A percentile compares a stretch with the other conserved stretches of the same genome.
Evolutionary conservation across 2,888 invertebrate species (phyloP).

Genomic region (Drosophila melanosoma): DNA sequence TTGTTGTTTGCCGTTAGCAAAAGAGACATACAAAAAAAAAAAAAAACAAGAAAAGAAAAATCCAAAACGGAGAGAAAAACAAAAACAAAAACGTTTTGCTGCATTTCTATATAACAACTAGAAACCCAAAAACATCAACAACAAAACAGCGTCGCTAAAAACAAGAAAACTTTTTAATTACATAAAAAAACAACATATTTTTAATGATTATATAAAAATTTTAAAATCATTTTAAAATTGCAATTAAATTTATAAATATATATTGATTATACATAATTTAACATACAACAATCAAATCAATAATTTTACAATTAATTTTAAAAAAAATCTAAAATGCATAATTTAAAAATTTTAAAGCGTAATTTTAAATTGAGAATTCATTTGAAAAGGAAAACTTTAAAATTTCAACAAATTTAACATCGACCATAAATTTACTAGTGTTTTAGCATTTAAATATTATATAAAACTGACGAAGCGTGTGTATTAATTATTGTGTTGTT

Average conservation of each 20-base stretch:
- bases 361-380: slow-evolving; percentile 62
- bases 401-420: slow-evolving; percentile 45
- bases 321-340: slow-evolving; percentile 66
- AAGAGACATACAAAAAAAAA: slow-evolving; percentile 35
- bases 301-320: slow-evolving; percentile 51
- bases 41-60: slow-evolving; percentile 51
- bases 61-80: slow-evolving; percentile 73
- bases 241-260: slow-evolving; percentile 41
- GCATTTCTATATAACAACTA: slow-evolving; percentile 61
- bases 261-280: slow-evolving; percentile 59
- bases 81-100: slow-evolving; percentile 74
- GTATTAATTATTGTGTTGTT: slow-evolving; percentile 80
- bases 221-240: slow-evolving; percentile 65
- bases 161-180: slow-evolving; percentile 76
- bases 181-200: slow-evolving; percentile 42
- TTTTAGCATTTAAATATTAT: slow-evolving; percentile 71
- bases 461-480: slow-evolving; percentile 84
- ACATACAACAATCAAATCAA: slow-evolving; percentile 47
- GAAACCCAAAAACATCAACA: slow-evolving; percentile 45
- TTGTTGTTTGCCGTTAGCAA: slow-evolving; percentile 74
- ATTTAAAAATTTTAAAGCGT: slow-evolving; percentile 67
- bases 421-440: slow-evolving; percentile 66
- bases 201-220: slow-evolving; percentile 45
- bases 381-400: slow-evolving; percentile 63
- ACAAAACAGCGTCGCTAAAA: slow-evolving; percentile 76